Percentiles rank a stretch among this genome's conserved stretches.
Conservation (phyloP, 2,797 vertebrate species). For the Okamejei kenojei region DNA sequence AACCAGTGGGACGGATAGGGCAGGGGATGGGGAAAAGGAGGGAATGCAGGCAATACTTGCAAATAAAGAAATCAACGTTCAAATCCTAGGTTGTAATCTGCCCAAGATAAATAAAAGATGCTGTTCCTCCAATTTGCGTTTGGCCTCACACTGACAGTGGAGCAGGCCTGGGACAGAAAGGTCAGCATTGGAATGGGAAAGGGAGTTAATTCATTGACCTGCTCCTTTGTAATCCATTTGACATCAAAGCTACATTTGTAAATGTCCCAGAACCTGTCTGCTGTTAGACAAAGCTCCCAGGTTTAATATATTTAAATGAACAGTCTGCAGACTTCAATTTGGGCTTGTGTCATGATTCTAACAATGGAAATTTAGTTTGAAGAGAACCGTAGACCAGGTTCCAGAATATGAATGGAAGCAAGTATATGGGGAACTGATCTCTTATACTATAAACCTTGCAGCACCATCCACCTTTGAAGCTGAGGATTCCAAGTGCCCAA, state of each 20-base stretch:
- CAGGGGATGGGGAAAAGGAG: no score
- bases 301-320: background rate
- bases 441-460: background rate
- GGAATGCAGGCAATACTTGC: no score
- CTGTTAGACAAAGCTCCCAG: background rate
- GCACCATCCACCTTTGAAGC: no score
- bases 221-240: background rate
- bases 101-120: no score
- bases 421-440: background rate
- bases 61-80: no score
- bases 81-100: no score
- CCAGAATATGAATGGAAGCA: background rate
- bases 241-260: background rate
- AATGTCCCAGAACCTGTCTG: background rate
- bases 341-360: background rate
- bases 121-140: no score
- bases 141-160: no score
- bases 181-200: no score
- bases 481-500: no score
- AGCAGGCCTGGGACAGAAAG: no score
- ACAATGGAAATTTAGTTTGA: background rate
- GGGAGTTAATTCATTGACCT: conserved; percentile 2
- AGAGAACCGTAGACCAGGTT: background rate
- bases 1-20: no score
- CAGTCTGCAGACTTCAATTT: background rate